These are phyloP conservation scores for Grallaria varia DNA, from an alignment of 2,113 vertebrate species.

Conservation along the genomic window DNA sequence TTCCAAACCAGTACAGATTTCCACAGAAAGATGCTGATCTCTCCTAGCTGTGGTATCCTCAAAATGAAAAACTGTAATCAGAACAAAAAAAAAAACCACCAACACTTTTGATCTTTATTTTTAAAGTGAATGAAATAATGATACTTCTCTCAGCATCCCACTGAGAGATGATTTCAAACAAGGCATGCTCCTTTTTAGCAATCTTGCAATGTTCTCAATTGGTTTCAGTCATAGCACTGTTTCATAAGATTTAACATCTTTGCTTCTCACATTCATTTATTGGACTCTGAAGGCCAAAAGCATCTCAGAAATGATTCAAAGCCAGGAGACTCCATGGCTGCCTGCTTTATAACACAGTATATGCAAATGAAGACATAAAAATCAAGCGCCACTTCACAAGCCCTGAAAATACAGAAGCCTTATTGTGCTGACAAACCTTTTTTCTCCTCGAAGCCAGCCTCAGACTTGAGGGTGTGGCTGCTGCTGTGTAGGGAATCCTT, in stretches of 20 bases:
- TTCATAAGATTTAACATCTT: conserved; percentile 31
- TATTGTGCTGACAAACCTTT: conserved; percentile 79
- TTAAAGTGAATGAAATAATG: background rate
- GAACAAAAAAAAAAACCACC: background rate
- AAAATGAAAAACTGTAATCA: background rate
- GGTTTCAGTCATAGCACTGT: background rate
- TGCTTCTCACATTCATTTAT: conserved; percentile 46
- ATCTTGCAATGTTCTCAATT: background rate
- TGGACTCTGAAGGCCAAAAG: conserved; percentile 7
- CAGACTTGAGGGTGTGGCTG: conserved; percentile 97
- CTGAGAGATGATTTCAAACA: background rate
- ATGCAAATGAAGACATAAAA: conserved; percentile 42
- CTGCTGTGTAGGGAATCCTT: conserved; percentile 98
- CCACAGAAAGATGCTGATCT: background rate
- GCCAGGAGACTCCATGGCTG: conserved; percentile 20
- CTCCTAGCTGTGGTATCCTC: background rate
- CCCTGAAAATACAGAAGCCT: background rate
- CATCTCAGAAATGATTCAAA: background rate
- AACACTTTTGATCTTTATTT: background rate
- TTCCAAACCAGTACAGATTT: background rate
- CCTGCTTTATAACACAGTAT: conserved; percentile 35
- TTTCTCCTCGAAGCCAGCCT: conserved; percentile 91
- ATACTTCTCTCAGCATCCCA: background rate
- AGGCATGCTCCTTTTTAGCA: background rate
- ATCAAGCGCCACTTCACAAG: conserved; percentile 49